Base-by-base conservation (phyloP, 2,888 invertebrate genomes). In the Cordilura impudica region DNA sequence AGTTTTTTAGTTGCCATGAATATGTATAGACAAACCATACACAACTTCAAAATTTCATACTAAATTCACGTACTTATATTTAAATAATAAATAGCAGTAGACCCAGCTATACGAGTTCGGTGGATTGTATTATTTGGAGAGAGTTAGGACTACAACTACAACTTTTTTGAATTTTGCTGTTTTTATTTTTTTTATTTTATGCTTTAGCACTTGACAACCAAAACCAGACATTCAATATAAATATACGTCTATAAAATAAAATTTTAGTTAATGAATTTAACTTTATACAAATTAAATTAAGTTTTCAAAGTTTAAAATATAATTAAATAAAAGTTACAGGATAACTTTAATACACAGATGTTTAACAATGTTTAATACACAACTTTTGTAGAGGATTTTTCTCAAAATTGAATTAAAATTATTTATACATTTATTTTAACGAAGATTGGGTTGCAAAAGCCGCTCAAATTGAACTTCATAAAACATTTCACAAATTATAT, bases 121-220 rank as follows among this genome's bases (percentile, higher is more conserved):
- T 19, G 18, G 47, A 47, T 39, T 0, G 12, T 35, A 47, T 35
- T 12, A 18, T 8, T 18, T 47, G 18, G 4, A 54, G 49, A 45
- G 60, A 39, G 58, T 23, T n/a, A n/a, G 70, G 65, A 51, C 60
- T 12, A 16, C 23, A n/a, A 66, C 60, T 47, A 60, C 7, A 14
- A 29, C 49, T 53, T 29, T 43, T 56, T 69, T 43, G 12, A n/a
- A 47, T 47, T 47, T 65, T 49, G 29, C 14, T 51, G 51, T 58
- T 58, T 70, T 63, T 69, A 53, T 16, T 29, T 61, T 54, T 78
- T 74, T 74, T 74, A 71, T 79, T 79, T 79, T 75, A 75, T 79
- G 71, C 71, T 75, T 79, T 71, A 63, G 75, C 79, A 72, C 79
- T 79, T 79, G 79, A 75, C 79, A 79, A 79, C 79, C 67, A 69